A percentile compares a stretch with the other conserved stretches of the same genome.
Evolutionary conservation across 1,140 invertebrate species (phyloP).

Genomic region (Diorhabda elongata): DNA sequence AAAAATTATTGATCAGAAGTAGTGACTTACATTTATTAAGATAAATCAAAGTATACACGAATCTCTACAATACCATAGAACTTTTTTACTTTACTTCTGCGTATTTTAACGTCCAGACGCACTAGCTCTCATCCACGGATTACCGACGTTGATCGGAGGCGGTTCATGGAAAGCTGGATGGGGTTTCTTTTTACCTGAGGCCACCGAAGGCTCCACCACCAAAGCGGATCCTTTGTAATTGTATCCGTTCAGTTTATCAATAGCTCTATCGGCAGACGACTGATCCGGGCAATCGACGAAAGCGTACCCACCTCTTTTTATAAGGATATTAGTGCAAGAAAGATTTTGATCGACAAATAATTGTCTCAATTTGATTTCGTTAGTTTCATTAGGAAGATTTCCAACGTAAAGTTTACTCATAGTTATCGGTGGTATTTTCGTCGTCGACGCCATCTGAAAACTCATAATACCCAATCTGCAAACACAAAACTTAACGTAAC

Average conservation of each 20-base stretch:
- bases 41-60: no score
- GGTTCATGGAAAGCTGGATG: not conserved
- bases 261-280: constrained; percentile 73
- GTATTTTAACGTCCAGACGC: constrained; percentile 4
- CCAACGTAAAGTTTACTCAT: constrained; percentile 83
- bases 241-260: constrained; percentile 71
- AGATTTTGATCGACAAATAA: constrained; percentile 74
- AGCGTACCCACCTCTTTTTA: constrained; percentile 80
- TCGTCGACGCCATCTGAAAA: constrained; percentile 35
- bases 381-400: constrained; percentile 72
- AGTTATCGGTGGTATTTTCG: constrained; percentile 47
- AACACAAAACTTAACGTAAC: no score
- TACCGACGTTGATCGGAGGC: constrained; percentile 3
- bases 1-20: no score
- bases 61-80: no score
- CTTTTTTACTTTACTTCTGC: no score
- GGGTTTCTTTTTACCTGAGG: constrained; percentile 55
- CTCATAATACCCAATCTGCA: not conserved
- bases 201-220: constrained; percentile 62
- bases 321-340: constrained; percentile 68
- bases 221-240: constrained; percentile 58
- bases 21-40: no score
- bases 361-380: constrained; percentile 67
- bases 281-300: constrained; percentile 83
- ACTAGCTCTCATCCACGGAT: constrained; percentile 10